Percentiles rank a stretch among this genome's conserved stretches.
Conservation (phyloP, 2,113 vertebrate genomes). For the Hydrochoerus hydrochaeris region DNA sequence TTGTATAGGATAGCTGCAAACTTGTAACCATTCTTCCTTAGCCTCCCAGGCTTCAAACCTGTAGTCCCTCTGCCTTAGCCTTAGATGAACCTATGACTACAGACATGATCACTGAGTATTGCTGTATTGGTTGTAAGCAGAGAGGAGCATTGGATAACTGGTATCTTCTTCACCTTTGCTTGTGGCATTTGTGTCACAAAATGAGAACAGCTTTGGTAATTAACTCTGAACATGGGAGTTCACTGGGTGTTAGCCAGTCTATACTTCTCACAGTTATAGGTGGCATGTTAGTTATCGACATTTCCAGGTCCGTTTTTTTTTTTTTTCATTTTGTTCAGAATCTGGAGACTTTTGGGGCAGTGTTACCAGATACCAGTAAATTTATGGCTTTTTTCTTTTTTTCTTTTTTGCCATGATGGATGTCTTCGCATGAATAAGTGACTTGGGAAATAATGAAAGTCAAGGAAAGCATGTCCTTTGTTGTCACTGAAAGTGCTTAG, state of each 20-base stretch:
- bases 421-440: neutral
- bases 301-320: neutral
- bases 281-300: neutral
- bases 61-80: neutral
- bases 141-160: neutral
- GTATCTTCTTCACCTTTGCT: neutral
- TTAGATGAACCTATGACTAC: neutral
- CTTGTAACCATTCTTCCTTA: neutral
- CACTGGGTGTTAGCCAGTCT: neutral
- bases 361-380: neutral
- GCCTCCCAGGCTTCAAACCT: neutral
- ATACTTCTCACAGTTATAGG: neutral
- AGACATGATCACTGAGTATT: neutral
- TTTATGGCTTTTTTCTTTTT: neutral
- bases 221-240: neutral
- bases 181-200: neutral
- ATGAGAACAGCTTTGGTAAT: neutral
- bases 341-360: neutral
- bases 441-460: neutral
- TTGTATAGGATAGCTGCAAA: neutral
- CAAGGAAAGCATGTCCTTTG: neutral
- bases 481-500: neutral
- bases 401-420: neutral
- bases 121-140: neutral
- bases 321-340: neutral